Conservation (phyloP, 2,888 invertebrate species). For the Nomada ruficornis region DNA sequence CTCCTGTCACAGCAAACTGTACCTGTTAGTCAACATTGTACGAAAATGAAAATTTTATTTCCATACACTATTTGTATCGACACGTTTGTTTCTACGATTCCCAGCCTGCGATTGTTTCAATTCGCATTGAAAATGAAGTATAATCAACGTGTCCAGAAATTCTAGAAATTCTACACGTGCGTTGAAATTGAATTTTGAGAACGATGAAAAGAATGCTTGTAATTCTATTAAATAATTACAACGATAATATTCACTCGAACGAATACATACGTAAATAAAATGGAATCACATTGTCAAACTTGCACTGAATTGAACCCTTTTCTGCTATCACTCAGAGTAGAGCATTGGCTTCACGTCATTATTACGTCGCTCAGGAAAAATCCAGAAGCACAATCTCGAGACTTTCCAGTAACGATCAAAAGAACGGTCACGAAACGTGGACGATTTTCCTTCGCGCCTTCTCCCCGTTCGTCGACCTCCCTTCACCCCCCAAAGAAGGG, state of each 20-base stretch:
- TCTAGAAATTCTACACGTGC: too few relatives aligned
- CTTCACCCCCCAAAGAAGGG: neutral
- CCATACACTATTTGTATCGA: neutral
- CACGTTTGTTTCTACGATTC: neutral
- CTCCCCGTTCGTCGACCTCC: neutral
- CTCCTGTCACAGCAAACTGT: slow-evolving; percentile 4
- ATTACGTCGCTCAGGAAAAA: neutral
- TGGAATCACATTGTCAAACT: too few relatives aligned
- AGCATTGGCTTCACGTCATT: too few relatives aligned
- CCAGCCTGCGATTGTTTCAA: too few relatives aligned
- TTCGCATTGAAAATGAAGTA: too few relatives aligned
- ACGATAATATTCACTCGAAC: too few relatives aligned
- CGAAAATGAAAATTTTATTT: slow-evolving; percentile 4
- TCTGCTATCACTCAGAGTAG: neutral
- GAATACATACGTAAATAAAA: too few relatives aligned
- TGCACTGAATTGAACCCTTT: neutral
- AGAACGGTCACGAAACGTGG: neutral
- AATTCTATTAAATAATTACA: too few relatives aligned
- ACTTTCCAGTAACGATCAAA: slow-evolving; percentile 6
- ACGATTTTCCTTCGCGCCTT: neutral
- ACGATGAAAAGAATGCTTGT: too few relatives aligned
- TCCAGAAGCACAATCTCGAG: slow-evolving; percentile 1
- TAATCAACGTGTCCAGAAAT: too few relatives aligned
- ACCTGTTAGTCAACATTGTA: slow-evolving; percentile 1
- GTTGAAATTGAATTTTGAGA: too few relatives aligned